Evolutionary conservation across 2,888 invertebrate species (phyloP), one percentile per base, ranked within the genome.

Genomic region (Orthosia gothica): DNA sequence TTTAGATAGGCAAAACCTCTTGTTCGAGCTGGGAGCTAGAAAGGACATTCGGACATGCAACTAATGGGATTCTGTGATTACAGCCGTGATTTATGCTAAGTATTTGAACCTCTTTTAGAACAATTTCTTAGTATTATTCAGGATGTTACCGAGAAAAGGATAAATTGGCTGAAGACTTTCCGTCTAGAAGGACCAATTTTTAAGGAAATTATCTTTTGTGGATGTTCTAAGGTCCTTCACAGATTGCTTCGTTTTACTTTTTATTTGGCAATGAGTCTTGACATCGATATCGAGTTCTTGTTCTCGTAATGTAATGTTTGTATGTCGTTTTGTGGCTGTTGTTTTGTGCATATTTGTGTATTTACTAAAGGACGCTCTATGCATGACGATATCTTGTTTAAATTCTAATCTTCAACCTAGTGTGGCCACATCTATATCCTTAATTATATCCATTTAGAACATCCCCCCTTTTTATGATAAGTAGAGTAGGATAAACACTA

Each of bases 1-100:
- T 95, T 93, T 92, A 93, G 93, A 93, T 93, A 92, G 91, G 91
- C 92, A 93, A 94, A 92, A 92, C 89, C 89, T 88, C 86, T 89
- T 88, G 88, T 89, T 89, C 81, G 69, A 81, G 81, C 87, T 88
- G 86, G 74, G 76, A 90, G 89, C 88, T 87, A 83, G 82, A 72
- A 76, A 87, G 86, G 90, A 90, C 90, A 91, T 92, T 92, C 90
- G 92, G 90, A 93, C 91, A 90, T 87, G 84, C 88, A 92, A 91
- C 91, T 93, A 94, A 91, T 92, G 90, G 89, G 87, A 89, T 87
- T 88, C 88, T 84, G 85, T 90, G 91, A 91, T 91, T 90, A 90
- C 84, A 82, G 73, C 67, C 73, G 77, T 88, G 90, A 91, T 91
- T 91, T 91, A 90, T 90, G 74, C 71, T 81, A 84, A 87, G 86